A percentile compares a stretch with the other conserved stretches of the same genome.
These are phyloP conservation scores for Corella eumyota DNA, from an alignment of 23 tunicate species.

Conservation along the genomic window DNA sequence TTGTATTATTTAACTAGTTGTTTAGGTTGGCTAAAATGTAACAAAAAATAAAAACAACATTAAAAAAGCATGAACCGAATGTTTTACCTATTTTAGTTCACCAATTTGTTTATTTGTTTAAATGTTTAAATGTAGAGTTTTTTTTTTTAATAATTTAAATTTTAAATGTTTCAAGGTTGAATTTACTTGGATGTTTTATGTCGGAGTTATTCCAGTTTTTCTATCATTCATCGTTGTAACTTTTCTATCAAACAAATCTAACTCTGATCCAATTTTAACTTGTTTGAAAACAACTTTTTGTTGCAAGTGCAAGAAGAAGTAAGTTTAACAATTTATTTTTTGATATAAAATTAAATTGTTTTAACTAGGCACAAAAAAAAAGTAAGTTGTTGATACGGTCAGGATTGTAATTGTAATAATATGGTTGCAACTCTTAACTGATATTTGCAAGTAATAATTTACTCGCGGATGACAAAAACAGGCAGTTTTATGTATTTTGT, in stretches of 20 bases:
- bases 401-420: no score
- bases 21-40: not conserved
- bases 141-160: not conserved
- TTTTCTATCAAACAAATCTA: slow-evolving; percentile 12
- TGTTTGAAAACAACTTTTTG: slow-evolving; percentile 10
- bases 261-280: slow-evolving; percentile 10
- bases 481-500: no score
- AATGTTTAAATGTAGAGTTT: not conserved
- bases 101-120: no score
- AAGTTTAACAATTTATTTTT: no score
- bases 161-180: slow-evolving; percentile 20
- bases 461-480: no score
- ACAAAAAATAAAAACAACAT: not conserved
- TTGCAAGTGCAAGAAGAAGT: slow-evolving; percentile 11
- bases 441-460: no score
- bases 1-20: not conserved
- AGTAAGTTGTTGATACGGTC: no score
- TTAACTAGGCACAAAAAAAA: no score
- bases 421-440: no score
- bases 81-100: no score
- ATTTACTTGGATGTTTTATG: slow-evolving; percentile 68
- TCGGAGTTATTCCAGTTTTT: slow-evolving; percentile 58
- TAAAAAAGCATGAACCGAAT: no score
- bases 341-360: no score
- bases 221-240: slow-evolving; percentile 52